Evolutionary conservation across 2,888 invertebrate species (phyloP), one percentile per base, ranked within the genome.

Genomic region (Alsophila aescularia): DNA sequence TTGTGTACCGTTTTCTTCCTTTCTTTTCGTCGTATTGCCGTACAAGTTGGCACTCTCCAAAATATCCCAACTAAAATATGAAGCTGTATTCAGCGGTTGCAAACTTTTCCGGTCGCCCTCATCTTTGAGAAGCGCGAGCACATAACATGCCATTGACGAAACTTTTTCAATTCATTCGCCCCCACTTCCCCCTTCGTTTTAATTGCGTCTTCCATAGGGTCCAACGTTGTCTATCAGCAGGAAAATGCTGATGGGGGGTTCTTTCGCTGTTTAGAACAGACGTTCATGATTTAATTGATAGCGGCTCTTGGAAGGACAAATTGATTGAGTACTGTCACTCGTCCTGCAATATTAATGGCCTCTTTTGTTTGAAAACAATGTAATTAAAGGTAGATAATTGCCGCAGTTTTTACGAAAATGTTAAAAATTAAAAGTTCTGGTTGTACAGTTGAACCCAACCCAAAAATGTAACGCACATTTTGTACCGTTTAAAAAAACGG

Each of bases 131-230:
- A 16, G 29, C 29, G 39, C 27, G 27, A 14, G 40, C 29, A 55
- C 40, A 44, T 32, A 44, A 45, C 35, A 56, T 51, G 41, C 41
- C 44, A 50, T 50, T 54, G 40, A 36, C 36, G 16, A 42, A 56
- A 56, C 45, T 56, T 56, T 56, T 56, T 51, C 55, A 56, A 56
- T 51, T 56, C 51, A 49, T 54, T 34, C 43, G 27, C 39, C 42
- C 49, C 29, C 39, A 18, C 27, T 37, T 43, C n/a, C n/a, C n/a
- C n/a, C n/a, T n/a, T n/a, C n/a, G 48, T 53, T 53, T 53, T 53
- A 53, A 53, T 53, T 53, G 39, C 53, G 21, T 48, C 53, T 42
- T 48, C 47, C 48, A 37, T 27, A 24, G 15, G 35, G 44, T 31
- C 55, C 50, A n/a, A 32, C 32, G 31, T 34, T 36, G 50, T 56